These are phyloP conservation scores for Coleophora deauratella DNA, from an alignment of 2,888 invertebrate genomes.

Conservation along the genomic window DNA sequence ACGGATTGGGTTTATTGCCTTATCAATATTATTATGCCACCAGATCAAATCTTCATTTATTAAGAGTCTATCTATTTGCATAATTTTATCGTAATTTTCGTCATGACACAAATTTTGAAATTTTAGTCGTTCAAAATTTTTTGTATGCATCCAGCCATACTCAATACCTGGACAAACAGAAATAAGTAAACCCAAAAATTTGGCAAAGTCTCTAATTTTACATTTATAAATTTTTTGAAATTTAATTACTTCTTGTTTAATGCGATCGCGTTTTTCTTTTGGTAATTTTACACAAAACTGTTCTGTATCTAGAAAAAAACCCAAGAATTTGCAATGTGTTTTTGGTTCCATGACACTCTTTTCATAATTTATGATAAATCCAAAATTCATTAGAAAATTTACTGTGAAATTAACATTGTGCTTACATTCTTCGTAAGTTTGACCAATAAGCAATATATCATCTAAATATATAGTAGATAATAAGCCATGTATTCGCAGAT, in stretches of 20 bases:
- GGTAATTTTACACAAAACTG: constrained; percentile 6
- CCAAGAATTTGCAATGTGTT: constrained; percentile 6
- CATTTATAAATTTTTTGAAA: constrained; percentile 1
- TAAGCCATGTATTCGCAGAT: neutral
- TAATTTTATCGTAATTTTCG: constrained; percentile 4
- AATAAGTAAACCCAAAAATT: constrained; percentile 7
- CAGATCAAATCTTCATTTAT: neutral
- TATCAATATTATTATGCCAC: neutral
- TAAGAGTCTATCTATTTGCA: neutral
- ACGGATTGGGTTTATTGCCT: neutral
- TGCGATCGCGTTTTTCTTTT: constrained; percentile 1
- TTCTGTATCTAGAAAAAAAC: constrained; percentile 6
- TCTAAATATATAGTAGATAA: constrained; percentile 2
- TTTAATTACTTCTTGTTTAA: neutral
- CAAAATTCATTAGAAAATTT: neutral
- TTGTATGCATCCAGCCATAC: constrained; percentile 9
- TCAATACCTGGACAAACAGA: constrained; percentile 11
- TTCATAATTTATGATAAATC: constrained; percentile 9
- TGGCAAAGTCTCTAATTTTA: constrained; percentile 11
- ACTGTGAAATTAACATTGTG: neutral
- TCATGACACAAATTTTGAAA: constrained; percentile 3
- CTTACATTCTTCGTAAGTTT: neutral
- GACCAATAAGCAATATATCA: constrained; percentile 1
- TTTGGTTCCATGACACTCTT: constrained; percentile 6
- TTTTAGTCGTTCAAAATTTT: constrained; percentile 6